Evolutionary conservation across 2,113 vertebrate genomes (phyloP).

Genomic region (Falco punctatus): DNA sequence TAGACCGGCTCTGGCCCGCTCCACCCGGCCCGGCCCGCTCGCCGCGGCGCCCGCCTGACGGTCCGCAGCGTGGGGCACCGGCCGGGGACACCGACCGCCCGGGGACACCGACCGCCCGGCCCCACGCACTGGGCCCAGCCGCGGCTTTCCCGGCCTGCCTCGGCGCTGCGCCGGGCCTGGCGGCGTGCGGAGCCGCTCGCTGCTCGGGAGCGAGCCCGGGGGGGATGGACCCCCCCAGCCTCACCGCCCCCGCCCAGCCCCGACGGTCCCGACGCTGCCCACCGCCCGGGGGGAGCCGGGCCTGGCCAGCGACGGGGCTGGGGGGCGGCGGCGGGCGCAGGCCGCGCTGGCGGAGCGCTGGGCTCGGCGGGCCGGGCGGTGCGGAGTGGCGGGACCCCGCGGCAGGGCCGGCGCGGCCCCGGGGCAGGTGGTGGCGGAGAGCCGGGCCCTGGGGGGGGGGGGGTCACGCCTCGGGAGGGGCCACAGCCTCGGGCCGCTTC

Average conservation of each 20-base stretch:
- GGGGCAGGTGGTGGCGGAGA: neutral
- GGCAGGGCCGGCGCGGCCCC: neutral
- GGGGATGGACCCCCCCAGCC: neutral
- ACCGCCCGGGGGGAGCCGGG: neutral
- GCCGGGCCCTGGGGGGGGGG: neutral
- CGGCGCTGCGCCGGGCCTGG: neutral
- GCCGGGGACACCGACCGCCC: neutral
- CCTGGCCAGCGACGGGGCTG: neutral
- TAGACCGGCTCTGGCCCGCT: slow-evolving; percentile 2
- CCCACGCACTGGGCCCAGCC: neutral
- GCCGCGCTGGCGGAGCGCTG: neutral
- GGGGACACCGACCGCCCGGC: neutral
- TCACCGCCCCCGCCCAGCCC: neutral
- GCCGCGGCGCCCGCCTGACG: neutral
- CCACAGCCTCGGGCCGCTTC: neutral
- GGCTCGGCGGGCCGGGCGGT: no score
- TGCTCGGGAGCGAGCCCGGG: neutral
- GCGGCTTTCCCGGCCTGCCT: neutral
- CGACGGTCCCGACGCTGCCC: neutral
- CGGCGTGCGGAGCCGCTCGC: neutral
- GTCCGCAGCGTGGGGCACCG: neutral
- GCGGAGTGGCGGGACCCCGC: neutral
- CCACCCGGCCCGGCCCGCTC: neutral
- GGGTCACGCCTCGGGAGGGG: neutral
- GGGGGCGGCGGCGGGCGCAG: neutral